These are phyloP conservation scores for Tor tambroides DNA, from an alignment of 2,113 vertebrate genomes.

Conservation along the genomic window DNA sequence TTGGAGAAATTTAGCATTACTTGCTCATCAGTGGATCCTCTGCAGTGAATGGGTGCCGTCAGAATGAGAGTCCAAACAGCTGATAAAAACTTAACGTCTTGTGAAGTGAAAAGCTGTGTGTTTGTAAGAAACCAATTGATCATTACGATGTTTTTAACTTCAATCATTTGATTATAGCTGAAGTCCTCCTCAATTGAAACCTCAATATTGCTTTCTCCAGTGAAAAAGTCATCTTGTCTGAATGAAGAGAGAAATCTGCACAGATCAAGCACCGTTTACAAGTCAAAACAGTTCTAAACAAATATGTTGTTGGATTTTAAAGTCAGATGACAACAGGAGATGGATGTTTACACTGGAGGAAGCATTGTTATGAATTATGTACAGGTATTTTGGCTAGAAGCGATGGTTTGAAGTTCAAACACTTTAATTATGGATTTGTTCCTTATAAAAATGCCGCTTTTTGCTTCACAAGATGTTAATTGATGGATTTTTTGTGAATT, in stretches of 20 bases:
- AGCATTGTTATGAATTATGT: no score
- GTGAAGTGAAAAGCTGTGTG: not conserved
- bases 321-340: no score
- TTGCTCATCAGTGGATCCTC: not conserved
- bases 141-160: not conserved
- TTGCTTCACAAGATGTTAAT: no score
- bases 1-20: not conserved
- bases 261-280: not conserved
- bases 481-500: no score
- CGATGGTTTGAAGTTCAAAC: no score
- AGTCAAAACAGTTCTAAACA: not conserved
- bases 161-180: not conserved
- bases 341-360: no score
- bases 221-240: not conserved
- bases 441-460: no score
- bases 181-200: no score
- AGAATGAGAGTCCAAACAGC: not conserved
- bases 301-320: no score
- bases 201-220: no score
- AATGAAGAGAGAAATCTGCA: not conserved
- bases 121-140: not conserved
- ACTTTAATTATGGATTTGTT: no score
- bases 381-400: no score
- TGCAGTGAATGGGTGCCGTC: not conserved
- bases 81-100: not conserved